phyloP scores from a whole-genome alignment of 2,797 vertebrate genomes.

The Enteromius viviparus region DNA sequence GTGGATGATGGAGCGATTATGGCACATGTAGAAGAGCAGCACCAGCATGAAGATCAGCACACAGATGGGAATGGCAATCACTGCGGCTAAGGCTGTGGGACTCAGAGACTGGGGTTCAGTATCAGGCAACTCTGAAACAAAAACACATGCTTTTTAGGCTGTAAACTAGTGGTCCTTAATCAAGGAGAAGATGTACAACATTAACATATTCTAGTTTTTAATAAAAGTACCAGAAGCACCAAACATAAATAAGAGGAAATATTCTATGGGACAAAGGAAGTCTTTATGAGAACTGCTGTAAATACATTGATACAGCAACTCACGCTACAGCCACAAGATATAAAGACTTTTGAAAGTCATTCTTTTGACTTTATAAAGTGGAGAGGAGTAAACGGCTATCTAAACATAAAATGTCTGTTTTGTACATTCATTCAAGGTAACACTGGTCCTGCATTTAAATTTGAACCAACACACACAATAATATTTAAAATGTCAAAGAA shows the following conservation, averaged over 20 bases:
- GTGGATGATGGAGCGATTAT: slow-evolving; percentile 86
- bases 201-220: not conserved
- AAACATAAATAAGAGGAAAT: not conserved
- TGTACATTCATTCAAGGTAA: not conserved
- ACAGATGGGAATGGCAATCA: slow-evolving; percentile 92
- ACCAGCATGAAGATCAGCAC: slow-evolving; percentile 91
- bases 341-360: not conserved
- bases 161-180: not conserved
- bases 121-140: slow-evolving; percentile 56
- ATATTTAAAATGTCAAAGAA: not conserved
- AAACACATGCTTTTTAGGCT: not conserved
- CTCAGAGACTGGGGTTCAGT: slow-evolving; percentile 77
- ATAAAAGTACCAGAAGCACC: not conserved
- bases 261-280: not conserved
- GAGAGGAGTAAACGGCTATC: not conserved
- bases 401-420: not conserved
- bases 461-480: not conserved
- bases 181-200: not conserved
- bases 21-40: slow-evolving; percentile 91
- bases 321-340: not conserved
- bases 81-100: slow-evolving; percentile 90
- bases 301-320: not conserved
- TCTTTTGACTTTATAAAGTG: not conserved
- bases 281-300: not conserved
- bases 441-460: not conserved